Conservation (phyloP, 2,888 invertebrate genomes). For the Amphipoea oculea region DNA sequence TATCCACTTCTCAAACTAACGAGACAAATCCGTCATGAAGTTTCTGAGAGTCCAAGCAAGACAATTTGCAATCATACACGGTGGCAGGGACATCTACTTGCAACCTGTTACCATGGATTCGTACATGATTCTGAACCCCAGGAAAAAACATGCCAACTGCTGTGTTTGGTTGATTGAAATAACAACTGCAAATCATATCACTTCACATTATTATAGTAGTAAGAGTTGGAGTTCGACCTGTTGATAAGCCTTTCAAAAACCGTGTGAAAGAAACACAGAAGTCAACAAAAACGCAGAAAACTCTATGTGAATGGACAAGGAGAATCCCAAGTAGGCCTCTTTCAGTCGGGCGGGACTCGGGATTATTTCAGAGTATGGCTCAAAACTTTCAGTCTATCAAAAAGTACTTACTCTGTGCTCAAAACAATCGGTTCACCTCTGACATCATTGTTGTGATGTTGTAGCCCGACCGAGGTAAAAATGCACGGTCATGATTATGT, state of each 20-base stretch:
- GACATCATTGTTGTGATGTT: background rate
- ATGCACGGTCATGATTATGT: background rate
- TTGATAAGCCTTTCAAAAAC: background rate
- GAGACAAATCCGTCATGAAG: background rate
- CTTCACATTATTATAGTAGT: background rate
- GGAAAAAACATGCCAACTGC: background rate
- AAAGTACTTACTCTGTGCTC: too few species aligned
- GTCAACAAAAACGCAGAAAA: background rate
- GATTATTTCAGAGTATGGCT: background rate
- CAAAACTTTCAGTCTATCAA: background rate
- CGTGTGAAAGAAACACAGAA: background rate
- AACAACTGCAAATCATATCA: background rate
- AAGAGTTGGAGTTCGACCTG: background rate
- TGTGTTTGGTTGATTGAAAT: background rate
- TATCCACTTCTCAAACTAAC: background rate
- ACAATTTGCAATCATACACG: background rate
- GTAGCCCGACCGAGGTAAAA: background rate
- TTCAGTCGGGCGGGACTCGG: background rate
- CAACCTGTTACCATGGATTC: too few species aligned
- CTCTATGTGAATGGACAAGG: too few species aligned
- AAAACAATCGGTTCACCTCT: background rate
- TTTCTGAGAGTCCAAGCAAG: background rate
- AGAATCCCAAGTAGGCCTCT: background rate
- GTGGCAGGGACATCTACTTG: too few species aligned
- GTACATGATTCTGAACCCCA: too few species aligned